These are phyloP conservation scores for Gryllus bimaculatus DNA, from an alignment of 1,140 invertebrate genomes.

Conservation along the genomic window DNA sequence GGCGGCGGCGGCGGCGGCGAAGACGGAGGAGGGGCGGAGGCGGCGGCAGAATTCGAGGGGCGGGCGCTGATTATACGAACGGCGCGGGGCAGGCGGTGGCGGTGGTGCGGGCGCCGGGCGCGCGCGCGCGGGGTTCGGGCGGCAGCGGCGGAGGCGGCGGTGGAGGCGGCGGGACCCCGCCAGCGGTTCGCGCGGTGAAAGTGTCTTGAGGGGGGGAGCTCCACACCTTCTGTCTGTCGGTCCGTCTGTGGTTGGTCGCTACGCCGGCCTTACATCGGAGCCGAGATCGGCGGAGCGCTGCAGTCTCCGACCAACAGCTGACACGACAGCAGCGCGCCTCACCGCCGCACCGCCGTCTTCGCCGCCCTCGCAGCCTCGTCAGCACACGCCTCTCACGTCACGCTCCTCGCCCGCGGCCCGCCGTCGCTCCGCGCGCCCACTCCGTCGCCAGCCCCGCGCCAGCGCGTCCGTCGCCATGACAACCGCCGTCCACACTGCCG, in stretches of 20 bases:
- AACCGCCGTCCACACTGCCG: neutral
- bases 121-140: too few species aligned
- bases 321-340: neutral
- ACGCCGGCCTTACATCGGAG: neutral
- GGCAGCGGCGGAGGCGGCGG: too few species aligned
- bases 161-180: too few species aligned
- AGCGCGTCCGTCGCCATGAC: neutral
- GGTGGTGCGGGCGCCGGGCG: too few species aligned
- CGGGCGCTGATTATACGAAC: too few species aligned
- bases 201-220: neutral
- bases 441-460: neutral
- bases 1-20: too few species aligned
- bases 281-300: neutral
- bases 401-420: too few species aligned
- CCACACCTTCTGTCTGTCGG: neutral
- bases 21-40: too few species aligned
- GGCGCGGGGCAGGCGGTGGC: too few species aligned
- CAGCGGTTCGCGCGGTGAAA: neutral
- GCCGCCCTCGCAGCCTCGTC: neutral
- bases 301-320: constrained; percentile 2
- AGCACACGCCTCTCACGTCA: neutral
- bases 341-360: too few species aligned
- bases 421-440: neutral
- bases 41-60: too few species aligned
- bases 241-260: neutral